These are phyloP conservation scores for Tenthredo distinguenda DNA, from an alignment of 2,888 invertebrate genomes.

Conservation along the genomic window DNA sequence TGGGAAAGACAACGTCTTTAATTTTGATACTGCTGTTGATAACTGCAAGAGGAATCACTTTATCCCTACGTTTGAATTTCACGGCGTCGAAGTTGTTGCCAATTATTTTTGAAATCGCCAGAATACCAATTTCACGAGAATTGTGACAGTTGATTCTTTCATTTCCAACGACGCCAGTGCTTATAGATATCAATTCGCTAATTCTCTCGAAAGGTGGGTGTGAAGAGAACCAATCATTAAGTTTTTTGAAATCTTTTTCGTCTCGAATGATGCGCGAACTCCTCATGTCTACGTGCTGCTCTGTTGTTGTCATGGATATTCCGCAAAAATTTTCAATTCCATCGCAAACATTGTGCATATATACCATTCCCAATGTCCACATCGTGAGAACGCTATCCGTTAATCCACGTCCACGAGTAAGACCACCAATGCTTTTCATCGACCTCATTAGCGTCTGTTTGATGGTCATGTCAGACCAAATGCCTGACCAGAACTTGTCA, in stretches of 20 bases:
- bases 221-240: not conserved
- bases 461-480: slow-evolving; percentile 58
- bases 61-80: slow-evolving; percentile 37
- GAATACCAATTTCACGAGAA: slow-evolving; percentile 36
- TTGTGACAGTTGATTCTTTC: slow-evolving; percentile 53
- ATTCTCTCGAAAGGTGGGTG: slow-evolving; percentile 48
- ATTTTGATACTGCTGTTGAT: slow-evolving; percentile 49
- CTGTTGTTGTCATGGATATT: slow-evolving; percentile 30
- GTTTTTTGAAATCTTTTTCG: slow-evolving; percentile 18
- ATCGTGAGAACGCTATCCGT: no score
- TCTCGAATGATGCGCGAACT: slow-evolving; percentile 36
- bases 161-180: slow-evolving; percentile 54
- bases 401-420: no score
- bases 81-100: slow-evolving; percentile 52
- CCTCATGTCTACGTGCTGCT: slow-evolving; percentile 26
- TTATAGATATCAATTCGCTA: slow-evolving; percentile 47
- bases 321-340: slow-evolving; percentile 37
- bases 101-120: slow-evolving; percentile 46
- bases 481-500: slow-evolving; percentile 57
- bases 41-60: not conserved
- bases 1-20: slow-evolving; percentile 43
- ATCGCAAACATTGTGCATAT: slow-evolving; percentile 26
- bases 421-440: no score
- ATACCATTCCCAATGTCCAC: slow-evolving; percentile 33
- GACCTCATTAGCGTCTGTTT: no score